Base-by-base conservation (phyloP, 2,113 vertebrate genomes). In the Malaclemys terrapin region DNA sequence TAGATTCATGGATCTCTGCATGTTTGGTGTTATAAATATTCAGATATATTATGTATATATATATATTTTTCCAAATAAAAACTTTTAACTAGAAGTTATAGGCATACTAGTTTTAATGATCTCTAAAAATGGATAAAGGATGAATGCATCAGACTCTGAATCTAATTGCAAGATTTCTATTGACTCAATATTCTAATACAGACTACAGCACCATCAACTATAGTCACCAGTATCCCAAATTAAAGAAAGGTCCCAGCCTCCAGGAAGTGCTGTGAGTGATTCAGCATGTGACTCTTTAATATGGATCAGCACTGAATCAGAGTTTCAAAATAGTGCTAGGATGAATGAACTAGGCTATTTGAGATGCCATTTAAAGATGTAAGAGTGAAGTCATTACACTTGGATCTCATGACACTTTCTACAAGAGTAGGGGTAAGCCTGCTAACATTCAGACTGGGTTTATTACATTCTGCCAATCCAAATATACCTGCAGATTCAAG, bases 51-150 rank as follows among this genome's bases (percentile, higher is more conserved):
- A 54, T 54, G 20, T 54, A 54, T 50, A 14, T 22, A 14, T 22
- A 54, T 22, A 54, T 22, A 16, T 22, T 54, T 54, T 96, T 96
- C 93, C 4, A 0, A 96, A 94, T 80, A n/a, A 93, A 96, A 96
- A 62, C 84, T 95, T 93, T 85, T 85, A 82, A 95, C 83, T 82
- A 88, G 65, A 52, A 2, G n/a, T 90, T 47, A 80, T 91, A 91
- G 93, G 95, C 86, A 76, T 75, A 89, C 82, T 84, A 54, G 93
- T 87, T 94, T 97, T 96, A 95, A 96, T 97, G 94, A 90, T 91
- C 82, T 94, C 82, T 93, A 90, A 94, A 94, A 91, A 69, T 87
- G 95, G 96, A 94, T 96, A 96, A 97, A 93, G 95, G 69, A 87
- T 96, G 94, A 93, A 94, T 94, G 96, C 94, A 96, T 91, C 27